Evolutionary conservation across 2,113 vertebrate genomes (phyloP), one percentile per base, ranked within the genome.

Genomic region (Lontra canadensis): DNA sequence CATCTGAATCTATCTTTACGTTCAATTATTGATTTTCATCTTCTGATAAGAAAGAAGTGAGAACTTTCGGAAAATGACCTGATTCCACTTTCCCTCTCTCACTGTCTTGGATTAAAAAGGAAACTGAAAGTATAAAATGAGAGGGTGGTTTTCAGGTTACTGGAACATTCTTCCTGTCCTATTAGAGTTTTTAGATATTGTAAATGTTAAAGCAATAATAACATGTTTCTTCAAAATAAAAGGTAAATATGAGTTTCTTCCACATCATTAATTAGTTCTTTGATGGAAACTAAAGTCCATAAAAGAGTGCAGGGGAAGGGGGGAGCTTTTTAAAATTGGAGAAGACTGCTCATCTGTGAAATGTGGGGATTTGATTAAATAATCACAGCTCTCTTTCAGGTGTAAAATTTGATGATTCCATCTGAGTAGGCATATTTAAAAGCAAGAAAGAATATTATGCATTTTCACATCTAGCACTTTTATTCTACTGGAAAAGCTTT

Each of bases 371-470:
- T 86, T 69, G 47, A 57, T 87, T 36, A 78, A 63, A 74, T 73
- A 31, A 90, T 94, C 15, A 80, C 59, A 87, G 1, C 14, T 84
- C 2, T 93, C 20, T 95, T 47, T 82, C 12, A 93, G 2, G 2
- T 86, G 1, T 86, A 95, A 97, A 96, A 79, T 55, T 47, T 67
- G 39, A 94, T 94, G 42, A 78, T 81, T 85, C 14, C 52, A 59
- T 88, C n/a, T 44, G 83, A 82, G 23, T 79, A 94, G 17, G 7
- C 52, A 10, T 88, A 0, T 61, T 83, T 82, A 81, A 92, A 88
- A 88, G 31, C 39, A 91, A 55, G 15, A 93, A 85, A 47, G 2
- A 59, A 84, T 71, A 52, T 78, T n/a, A 31, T 26, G 4, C 44
- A 21, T 84, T 88, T 86, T 91, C 29, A 57, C 8, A 44, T 86